A percentile compares a stretch with the other conserved stretches of the same genome.
Evolutionary conservation across 2,797 vertebrate genomes (phyloP).

Genomic region (Hemitrygon akajei): DNA sequence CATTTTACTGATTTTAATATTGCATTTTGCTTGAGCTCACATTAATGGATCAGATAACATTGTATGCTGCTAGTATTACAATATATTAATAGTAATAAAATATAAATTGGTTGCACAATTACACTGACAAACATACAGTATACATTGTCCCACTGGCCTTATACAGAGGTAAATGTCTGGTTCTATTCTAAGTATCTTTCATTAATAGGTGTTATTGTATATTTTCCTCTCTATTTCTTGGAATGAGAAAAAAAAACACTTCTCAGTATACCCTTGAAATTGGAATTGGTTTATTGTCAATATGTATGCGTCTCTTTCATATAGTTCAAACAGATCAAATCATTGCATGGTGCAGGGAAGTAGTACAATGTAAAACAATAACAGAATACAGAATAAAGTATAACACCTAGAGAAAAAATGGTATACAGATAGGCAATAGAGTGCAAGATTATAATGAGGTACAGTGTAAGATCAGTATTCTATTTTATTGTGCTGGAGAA

Average conservation of each 20-base stretch:
- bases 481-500: no score
- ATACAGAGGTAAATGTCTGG: not conserved
- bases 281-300: no score
- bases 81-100: conserved; percentile 1
- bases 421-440: no score
- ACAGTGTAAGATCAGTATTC: no score
- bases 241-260: not conserved
- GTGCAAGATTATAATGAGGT: no score
- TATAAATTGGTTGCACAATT: not conserved
- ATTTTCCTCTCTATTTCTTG: not conserved
- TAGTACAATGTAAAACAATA: no score
- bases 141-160: not conserved
- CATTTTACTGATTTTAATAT: not conserved
- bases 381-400: no score
- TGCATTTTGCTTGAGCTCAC: not conserved
- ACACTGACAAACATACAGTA: not conserved
- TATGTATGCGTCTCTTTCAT: no score
- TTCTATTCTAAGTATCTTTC: not conserved
- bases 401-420: no score
- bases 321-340: no score
- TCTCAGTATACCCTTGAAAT: not conserved
- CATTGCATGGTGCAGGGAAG: no score
- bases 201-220: not conserved
- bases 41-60: not conserved
- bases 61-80: not conserved